These are phyloP conservation scores for Fistularia tabacaria DNA, from an alignment of 2,797 vertebrate species.

Conservation along the genomic window DNA sequence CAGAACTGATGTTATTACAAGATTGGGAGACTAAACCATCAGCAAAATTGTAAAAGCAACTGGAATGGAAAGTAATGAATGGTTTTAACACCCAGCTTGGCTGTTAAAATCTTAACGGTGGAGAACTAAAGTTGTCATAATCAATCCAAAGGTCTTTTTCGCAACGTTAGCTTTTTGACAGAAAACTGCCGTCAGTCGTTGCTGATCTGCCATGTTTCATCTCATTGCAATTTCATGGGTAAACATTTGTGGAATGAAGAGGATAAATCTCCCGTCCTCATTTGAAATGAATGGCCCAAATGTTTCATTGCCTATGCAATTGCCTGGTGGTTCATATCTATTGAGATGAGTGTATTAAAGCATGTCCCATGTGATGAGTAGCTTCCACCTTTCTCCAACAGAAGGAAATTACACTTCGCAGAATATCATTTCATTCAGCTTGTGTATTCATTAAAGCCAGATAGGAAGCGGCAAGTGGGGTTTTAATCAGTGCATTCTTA, in stretches of 20 bases:
- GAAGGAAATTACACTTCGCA: constrained; percentile 61
- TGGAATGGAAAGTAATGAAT: constrained; percentile 46
- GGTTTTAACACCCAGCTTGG: constrained; percentile 27
- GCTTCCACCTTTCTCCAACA: constrained; percentile 30
- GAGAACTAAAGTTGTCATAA: constrained; percentile 57
- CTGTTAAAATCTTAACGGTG: constrained; percentile 37
- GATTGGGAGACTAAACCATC: constrained; percentile 16
- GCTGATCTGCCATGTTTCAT: constrained; percentile 74
- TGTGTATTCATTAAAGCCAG: constrained; percentile 57
- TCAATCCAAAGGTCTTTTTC: constrained; percentile 59
- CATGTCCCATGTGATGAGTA: constrained; percentile 45
- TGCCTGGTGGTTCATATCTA: constrained; percentile 52
- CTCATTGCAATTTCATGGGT: constrained; percentile 64
- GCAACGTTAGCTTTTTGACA: constrained; percentile 64
- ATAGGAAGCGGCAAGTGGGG: constrained; percentile 48
- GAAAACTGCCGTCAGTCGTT: constrained; percentile 53
- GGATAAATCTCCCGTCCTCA: constrained; percentile 56
- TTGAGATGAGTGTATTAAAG: constrained; percentile 65
- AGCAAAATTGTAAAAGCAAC: constrained; percentile 16
- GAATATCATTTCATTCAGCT: constrained; percentile 57
- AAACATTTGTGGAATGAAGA: constrained; percentile 64
- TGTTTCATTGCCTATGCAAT: constrained; percentile 53
- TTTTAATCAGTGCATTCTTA: constrained; percentile 51
- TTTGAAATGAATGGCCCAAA: constrained; percentile 56
- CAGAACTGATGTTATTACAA: constrained; percentile 25